Evolutionary conservation across 2,113 vertebrate genomes (phyloP).

Genomic region (Pungitius pungitius): DNA sequence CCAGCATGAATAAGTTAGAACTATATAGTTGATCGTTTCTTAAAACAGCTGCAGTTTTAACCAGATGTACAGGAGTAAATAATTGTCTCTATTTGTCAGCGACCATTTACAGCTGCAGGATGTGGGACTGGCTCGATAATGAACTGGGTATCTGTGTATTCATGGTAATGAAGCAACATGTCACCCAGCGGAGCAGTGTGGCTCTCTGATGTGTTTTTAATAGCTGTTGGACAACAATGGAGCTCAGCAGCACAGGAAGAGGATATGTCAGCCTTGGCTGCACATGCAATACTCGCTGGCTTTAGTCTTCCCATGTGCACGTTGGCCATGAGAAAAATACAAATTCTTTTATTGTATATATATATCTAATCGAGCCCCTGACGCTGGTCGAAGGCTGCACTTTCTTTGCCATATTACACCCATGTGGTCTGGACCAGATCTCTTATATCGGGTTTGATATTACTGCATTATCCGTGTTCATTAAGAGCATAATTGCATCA

Average conservation of each 20-base stretch:
- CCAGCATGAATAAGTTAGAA: no score
- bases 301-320: neutral
- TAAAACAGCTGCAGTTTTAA: neutral
- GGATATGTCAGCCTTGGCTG: neutral
- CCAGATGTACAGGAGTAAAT: neutral
- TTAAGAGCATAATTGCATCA: conserved; percentile 50
- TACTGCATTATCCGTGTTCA: conserved; percentile 31
- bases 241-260: neutral
- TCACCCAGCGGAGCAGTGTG: neutral
- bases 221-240: neutral
- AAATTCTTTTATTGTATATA: no score
- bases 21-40: no score
- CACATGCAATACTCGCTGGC: neutral
- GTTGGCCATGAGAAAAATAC: neutral
- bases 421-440: no score
- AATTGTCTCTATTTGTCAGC: neutral
- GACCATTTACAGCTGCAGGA: neutral
- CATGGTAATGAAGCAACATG: neutral
- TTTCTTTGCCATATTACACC: no score
- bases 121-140: neutral
- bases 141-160: neutral
- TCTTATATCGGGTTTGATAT: conserved; percentile 4
- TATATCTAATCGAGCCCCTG: no score
- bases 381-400: no score
- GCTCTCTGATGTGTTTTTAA: neutral